Evolutionary conservation across 2,888 invertebrate species (phyloP).

Genomic region (Eumacrocentrus americanus): DNA sequence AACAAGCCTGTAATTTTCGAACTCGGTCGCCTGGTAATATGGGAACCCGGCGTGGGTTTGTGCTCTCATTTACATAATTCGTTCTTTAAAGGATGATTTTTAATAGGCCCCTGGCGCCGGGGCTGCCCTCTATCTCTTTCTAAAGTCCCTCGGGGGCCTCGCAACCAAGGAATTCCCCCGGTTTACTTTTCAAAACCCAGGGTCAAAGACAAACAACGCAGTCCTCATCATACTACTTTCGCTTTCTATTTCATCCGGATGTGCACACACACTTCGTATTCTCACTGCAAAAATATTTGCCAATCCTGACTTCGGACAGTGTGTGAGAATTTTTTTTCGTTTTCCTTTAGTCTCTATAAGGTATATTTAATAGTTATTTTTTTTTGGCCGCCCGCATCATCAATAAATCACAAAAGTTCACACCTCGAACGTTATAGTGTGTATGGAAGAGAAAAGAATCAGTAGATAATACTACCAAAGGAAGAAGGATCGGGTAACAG

Average conservation of each 20-base stretch:
- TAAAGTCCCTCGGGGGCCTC: not conserved
- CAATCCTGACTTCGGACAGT: too few species aligned
- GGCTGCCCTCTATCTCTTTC: conserved; percentile 11
- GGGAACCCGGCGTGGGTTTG: conserved; percentile 43
- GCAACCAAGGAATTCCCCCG: not conserved
- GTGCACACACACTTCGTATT: too few species aligned
- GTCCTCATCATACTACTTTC: too few species aligned
- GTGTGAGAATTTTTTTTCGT: too few species aligned
- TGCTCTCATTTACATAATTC: conserved; percentile 58
- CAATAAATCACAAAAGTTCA: not conserved
- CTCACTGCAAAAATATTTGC: too few species aligned
- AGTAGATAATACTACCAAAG: conserved; percentile 20
- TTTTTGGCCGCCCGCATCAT: not conserved
- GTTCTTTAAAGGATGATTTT: conserved; percentile 58
- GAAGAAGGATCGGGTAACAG: conserved; percentile 27
- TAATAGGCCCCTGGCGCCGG: conserved; percentile 60
- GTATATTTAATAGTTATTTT: too few species aligned
- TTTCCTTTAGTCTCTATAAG: too few species aligned
- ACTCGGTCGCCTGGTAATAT: conserved; percentile 53
- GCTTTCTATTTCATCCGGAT: not conserved
- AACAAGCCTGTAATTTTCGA: conserved; percentile 54
- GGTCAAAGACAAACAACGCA: not conserved
- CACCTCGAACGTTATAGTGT: not conserved
- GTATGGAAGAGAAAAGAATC: conserved; percentile 5
- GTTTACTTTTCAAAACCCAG: not conserved